These are phyloP conservation scores for Cheirogaleus medius DNA, from an alignment of 2,113 vertebrate species.

Conservation along the genomic window DNA sequence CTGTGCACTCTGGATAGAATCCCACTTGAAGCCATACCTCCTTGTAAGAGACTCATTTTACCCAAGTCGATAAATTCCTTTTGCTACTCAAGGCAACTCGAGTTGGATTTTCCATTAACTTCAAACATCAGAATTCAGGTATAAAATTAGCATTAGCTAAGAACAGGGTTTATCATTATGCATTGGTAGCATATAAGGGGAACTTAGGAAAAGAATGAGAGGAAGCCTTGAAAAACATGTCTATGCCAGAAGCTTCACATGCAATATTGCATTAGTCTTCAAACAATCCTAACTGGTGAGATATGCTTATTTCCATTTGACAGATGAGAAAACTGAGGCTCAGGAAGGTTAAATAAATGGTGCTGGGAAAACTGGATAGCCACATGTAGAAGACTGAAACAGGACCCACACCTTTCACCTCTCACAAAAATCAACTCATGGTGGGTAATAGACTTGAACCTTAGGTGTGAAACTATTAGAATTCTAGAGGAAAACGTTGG, in stretches of 20 bases:
- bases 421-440: no score
- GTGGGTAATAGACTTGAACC: no score
- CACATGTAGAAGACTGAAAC: no score
- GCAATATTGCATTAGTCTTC: not conserved
- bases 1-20: not conserved
- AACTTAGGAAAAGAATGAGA: not conserved
- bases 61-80: not conserved
- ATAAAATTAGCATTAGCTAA: not conserved
- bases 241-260: not conserved
- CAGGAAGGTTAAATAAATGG: not conserved
- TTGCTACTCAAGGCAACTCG: not conserved
- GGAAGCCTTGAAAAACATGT: not conserved
- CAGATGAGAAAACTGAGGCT: not conserved
- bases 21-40: not conserved
- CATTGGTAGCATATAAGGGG: not conserved
- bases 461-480: no score
- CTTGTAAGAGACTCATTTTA: not conserved
- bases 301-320: not conserved
- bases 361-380: no score
- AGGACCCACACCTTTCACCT: no score
- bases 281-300: not conserved
- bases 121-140: not conserved
- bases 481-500: no score
- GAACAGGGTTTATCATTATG: not conserved
- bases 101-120: conserved; percentile 22